phyloP scores from a whole-genome alignment of 2,113 vertebrate genomes.

The Daphoenositta chrysoptera region DNA sequence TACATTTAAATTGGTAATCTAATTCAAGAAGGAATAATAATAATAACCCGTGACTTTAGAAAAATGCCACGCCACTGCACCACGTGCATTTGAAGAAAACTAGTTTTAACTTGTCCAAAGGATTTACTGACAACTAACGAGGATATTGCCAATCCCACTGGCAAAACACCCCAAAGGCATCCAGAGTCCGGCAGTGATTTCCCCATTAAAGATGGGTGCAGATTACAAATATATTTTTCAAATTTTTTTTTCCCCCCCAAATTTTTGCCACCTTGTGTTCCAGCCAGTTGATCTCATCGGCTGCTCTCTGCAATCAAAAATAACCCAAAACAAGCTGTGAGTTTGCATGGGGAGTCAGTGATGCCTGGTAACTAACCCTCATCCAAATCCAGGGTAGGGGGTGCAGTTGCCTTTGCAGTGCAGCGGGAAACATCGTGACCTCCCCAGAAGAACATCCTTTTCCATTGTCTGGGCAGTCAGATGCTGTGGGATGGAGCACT shows the following conservation, averaged over 20 bases:
- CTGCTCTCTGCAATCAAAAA: background rate
- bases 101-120: background rate
- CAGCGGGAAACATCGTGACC: rapidly evolving
- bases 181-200: rapidly evolving
- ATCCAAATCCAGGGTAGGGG: background rate
- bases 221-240: background rate
- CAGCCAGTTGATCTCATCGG: background rate
- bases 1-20: background rate
- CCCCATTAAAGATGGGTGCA: background rate
- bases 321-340: background rate
- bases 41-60: background rate
- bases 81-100: background rate
- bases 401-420: background rate
- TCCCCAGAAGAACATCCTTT: background rate
- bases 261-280: background rate
- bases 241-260: background rate
- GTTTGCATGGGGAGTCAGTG: background rate
- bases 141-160: background rate
- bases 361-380: background rate
- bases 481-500: background rate
- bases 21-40: background rate
- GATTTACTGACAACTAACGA: background rate
- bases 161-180: background rate
- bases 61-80: rapidly evolving
- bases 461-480: background rate